phyloP scores from a whole-genome alignment of 2,888 invertebrate genomes.

The Podotricha telesiphe region DNA sequence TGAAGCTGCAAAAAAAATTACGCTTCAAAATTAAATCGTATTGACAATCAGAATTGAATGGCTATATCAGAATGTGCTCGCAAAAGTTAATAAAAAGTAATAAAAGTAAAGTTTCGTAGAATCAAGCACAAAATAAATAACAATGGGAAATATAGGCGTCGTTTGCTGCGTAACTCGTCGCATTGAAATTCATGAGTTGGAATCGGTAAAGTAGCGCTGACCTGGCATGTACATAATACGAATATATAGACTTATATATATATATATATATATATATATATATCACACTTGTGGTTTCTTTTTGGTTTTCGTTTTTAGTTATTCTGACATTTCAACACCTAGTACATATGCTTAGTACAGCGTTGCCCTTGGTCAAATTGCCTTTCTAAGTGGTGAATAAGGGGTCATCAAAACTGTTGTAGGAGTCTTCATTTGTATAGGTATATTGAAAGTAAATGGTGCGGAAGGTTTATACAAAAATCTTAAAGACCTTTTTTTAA shows the following conservation, averaged over 20 bases:
- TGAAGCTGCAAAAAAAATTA: too few species aligned
- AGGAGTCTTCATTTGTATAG: too few species aligned
- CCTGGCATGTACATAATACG: neutral
- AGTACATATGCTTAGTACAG: too few species aligned
- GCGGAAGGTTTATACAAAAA: too few species aligned
- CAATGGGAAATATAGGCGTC: slow-evolving; percentile 8
- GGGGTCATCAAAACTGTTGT: too few species aligned
- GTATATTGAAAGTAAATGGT: too few species aligned
- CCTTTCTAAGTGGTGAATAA: too few species aligned
- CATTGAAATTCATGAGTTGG: slow-evolving; percentile 14
- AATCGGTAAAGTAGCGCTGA: slow-evolving; percentile 11
- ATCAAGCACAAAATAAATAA: slow-evolving; percentile 5
- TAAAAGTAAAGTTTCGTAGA: slow-evolving; percentile 9
- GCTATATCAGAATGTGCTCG: neutral
- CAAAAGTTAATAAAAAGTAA: slow-evolving; percentile 13
- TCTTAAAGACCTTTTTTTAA: too few species aligned
- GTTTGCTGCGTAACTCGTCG: slow-evolving; percentile 13
- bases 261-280: too few species aligned
- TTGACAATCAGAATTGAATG: slow-evolving; percentile 2
- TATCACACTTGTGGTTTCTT: neutral
- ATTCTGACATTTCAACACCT: too few species aligned
- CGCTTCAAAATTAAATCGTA: neutral
- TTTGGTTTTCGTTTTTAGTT: neutral
- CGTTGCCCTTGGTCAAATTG: too few species aligned
- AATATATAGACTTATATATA: neutral